phyloP scores from a whole-genome alignment of 2,797 vertebrate species.

The Halcyon badia region DNA sequence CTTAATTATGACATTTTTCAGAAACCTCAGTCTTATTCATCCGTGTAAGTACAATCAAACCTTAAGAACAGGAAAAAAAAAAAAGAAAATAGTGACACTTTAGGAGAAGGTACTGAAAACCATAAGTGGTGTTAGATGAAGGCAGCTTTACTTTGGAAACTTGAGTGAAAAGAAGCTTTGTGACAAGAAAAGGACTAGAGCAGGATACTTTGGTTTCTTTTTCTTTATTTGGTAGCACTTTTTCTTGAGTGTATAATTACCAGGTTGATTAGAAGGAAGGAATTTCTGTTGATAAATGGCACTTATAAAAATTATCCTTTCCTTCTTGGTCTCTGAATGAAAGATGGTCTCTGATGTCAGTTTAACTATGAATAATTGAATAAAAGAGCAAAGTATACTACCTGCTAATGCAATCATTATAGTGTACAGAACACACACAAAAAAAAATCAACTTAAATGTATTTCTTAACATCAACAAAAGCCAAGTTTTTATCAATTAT shows the following conservation, averaged over 20 bases:
- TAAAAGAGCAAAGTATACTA: neutral
- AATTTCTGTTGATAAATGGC: conserved; percentile 36
- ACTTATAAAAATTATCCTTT: conserved; percentile 18
- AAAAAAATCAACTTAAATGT: neutral
- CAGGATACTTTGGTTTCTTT: neutral
- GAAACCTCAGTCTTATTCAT: neutral
- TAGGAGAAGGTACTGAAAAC: neutral
- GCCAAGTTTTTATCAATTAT: neutral
- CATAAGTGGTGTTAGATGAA: neutral
- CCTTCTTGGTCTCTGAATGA: neutral
- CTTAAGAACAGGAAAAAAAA: conserved; percentile 13
- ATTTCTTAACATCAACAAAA: neutral
- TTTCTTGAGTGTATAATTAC: conserved; percentile 66
- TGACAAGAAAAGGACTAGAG: neutral
- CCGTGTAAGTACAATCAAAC: neutral
- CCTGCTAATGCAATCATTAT: neutral
- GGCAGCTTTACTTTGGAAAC: neutral
- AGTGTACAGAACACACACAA: neutral
- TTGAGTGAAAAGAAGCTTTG: neutral
- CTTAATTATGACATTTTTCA: neutral
- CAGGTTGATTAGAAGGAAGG: conserved; percentile 63
- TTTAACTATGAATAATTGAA: conserved; percentile 21
- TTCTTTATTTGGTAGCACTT: neutral
- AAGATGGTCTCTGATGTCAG: neutral
- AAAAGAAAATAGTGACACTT: neutral